Base-by-base conservation (phyloP, 2,113 vertebrate genomes). In the Peromyscus leucopus region DNA sequence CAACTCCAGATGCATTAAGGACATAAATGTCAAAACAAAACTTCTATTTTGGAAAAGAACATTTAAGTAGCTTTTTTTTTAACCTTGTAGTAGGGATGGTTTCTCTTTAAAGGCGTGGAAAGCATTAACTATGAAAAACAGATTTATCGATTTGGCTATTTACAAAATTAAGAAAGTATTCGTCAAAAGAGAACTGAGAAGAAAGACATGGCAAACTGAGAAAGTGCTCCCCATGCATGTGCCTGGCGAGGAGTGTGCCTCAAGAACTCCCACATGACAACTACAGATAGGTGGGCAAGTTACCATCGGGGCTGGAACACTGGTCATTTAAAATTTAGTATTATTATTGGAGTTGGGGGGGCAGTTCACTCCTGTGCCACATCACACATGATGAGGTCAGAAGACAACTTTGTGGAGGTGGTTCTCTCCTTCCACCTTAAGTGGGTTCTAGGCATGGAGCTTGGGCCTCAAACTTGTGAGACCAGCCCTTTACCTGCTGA, bases 161-260 rank as follows among this genome's bases (percentile, higher is more conserved):
- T 96, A 51, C 93, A 97, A 97, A 91, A 67, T 89, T 92, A 80
- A 33, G 11, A 95, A 82, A 2, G 72, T 71, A 21, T 51, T 93
- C 24, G 87, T 65, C 55, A 89, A 89, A 92, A 65, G 59, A 63
- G 8, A 89, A 16, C 48, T 39, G 86, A 63, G 46, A 51, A 69
- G 7, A 90, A 83, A 82, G 42, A 63, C 61, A 48, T 75, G 33
- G 12, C 57, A 95, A 21, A 65, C 26, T 12, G 63, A 84, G 39
- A 15, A 94, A 75, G 92, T 46, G 93, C 8, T 93, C 26, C n/a
- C 90, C 74, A 28, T 76, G 61, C 26, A 55, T 71, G 17, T 22
- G 69, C 33, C 21, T 42, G 86, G 79, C 21, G 67, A 63, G 59
- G 55, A 93, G 28, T 10, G 31, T 0, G 7, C 80, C 67, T 94